Percentiles rank a stretch among this genome's conserved stretches.
Conservation (phyloP, 2,888 invertebrate species). For the Dynastes hyllus region DNA sequence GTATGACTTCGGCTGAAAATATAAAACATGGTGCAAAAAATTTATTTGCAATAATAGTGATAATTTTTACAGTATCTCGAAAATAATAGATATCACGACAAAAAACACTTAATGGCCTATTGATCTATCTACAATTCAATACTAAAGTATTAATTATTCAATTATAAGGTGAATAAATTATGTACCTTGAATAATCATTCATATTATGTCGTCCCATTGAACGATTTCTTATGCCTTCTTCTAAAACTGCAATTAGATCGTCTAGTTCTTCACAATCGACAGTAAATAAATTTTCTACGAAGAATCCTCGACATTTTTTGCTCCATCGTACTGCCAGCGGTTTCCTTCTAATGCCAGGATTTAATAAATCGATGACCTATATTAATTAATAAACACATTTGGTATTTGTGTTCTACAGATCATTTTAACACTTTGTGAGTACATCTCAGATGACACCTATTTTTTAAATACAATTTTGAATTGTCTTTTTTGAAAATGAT, state of each 20-base stretch:
- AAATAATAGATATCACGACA: conserved; percentile 4
- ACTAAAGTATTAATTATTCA: conserved; percentile 21
- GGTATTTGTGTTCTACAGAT: background rate
- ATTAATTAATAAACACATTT: background rate
- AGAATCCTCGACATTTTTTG: conserved; percentile 93
- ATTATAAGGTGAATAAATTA: background rate
- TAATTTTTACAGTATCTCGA: no score
- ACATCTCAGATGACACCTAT: no score
- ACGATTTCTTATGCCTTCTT: conserved; percentile 95
- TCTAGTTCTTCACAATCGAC: conserved; percentile 95
- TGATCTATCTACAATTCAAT: background rate
- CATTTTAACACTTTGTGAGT: no score
- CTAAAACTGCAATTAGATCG: conserved; percentile 92
- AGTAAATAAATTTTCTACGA: conserved; percentile 96
- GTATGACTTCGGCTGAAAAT: conserved; percentile 85
- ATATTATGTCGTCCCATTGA: conserved; percentile 93
- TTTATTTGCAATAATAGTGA: no score
- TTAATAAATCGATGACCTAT: conserved; percentile 94
- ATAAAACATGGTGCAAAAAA: no score
- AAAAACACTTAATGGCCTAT: conserved; percentile 6
- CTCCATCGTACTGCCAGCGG: conserved; percentile 95
- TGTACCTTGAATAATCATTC: conserved; percentile 87
- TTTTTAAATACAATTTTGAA: no score
- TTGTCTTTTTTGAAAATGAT: background rate
- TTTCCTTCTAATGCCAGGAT: conserved; percentile 87